Percentiles rank a stretch among this genome's conserved stretches.
Evolutionary conservation across 2,797 vertebrate genomes (phyloP).

Genomic region (Lacerta viridis): DNA sequence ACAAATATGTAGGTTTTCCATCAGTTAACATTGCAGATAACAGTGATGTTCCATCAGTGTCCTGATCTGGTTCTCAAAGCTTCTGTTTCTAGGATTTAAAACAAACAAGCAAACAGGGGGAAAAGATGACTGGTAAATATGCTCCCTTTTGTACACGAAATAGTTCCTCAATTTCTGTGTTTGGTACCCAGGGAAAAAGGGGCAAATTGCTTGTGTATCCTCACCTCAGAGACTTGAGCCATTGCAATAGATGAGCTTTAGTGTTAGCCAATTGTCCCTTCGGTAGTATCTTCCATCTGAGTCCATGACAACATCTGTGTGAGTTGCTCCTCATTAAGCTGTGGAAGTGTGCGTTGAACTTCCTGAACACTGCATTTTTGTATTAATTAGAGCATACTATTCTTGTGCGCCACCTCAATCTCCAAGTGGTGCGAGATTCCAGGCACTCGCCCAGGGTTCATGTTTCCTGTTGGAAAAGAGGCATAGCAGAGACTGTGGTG

Average conservation of each 20-base stretch:
- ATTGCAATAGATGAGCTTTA: too few relatives aligned
- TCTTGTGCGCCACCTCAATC: too few relatives aligned
- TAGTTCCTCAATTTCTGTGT: not conserved
- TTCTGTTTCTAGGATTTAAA: not conserved
- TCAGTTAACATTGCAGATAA: not conserved
- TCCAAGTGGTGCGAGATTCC: too few relatives aligned
- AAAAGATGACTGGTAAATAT: not conserved
- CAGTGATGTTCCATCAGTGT: not conserved
- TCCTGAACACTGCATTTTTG: not conserved
- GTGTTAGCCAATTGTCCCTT: not conserved
- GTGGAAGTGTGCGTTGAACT: not conserved
- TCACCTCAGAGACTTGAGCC: not conserved
- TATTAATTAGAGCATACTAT: too few relatives aligned
- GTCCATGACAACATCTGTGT: not conserved
- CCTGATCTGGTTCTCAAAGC: not conserved
- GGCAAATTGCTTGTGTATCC: too few relatives aligned
- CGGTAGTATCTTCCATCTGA: not conserved
- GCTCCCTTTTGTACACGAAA: not conserved
- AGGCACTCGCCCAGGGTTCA: too few relatives aligned
- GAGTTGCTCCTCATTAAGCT: slow-evolving; percentile 1
- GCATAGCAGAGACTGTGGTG: too few relatives aligned
- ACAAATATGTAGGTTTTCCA: not conserved
- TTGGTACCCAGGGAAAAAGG: too few relatives aligned
- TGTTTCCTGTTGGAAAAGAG: too few relatives aligned
- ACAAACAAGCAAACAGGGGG: not conserved